Evolutionary conservation across 2,888 invertebrate species (phyloP).

Genomic region (Agrenia bidenticulata): DNA sequence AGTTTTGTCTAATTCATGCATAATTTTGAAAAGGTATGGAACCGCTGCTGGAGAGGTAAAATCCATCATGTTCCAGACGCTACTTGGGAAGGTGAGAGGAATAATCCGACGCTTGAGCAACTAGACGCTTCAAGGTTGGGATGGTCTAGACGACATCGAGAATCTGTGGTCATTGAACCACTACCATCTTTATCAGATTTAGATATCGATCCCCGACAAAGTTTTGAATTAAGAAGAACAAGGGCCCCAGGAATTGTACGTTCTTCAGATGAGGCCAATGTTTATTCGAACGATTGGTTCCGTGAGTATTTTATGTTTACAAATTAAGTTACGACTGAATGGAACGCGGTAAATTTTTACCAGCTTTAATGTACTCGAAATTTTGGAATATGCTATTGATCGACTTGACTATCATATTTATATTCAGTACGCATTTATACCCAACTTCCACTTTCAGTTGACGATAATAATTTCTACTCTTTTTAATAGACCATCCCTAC

Average conservation of each 20-base stretch:
- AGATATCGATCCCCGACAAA: slow-evolving; percentile 28
- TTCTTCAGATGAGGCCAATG: slow-evolving; percentile 8
- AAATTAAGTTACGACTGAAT: background rate
- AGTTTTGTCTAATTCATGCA: too few relatives aligned
- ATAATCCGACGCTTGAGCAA: slow-evolving; percentile 5
- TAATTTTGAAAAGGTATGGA: too few relatives aligned
- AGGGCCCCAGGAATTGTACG: slow-evolving; percentile 26
- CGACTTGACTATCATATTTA: too few relatives aligned
- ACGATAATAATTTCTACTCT: too few relatives aligned
- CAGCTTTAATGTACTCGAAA: background rate
- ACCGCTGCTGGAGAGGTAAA: too few relatives aligned
- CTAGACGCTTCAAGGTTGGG: slow-evolving; percentile 16
- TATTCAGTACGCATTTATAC: background rate
- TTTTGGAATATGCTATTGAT: background rate
- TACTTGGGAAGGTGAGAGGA: background rate
- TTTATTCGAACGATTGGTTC: slow-evolving; percentile 38
- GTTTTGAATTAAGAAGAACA: slow-evolving; percentile 31
- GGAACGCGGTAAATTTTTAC: background rate
- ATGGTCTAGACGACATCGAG: background rate
- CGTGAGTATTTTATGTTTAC: slow-evolving; percentile 23
- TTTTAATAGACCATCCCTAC: slow-evolving; percentile 59
- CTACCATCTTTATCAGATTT: slow-evolving; percentile 25
- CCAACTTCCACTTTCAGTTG: background rate
- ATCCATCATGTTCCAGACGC: too few relatives aligned
- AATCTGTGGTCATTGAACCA: slow-evolving; percentile 24